Conservation (phyloP, 2,797 vertebrate species). For the Fistularia commersonii region DNA sequence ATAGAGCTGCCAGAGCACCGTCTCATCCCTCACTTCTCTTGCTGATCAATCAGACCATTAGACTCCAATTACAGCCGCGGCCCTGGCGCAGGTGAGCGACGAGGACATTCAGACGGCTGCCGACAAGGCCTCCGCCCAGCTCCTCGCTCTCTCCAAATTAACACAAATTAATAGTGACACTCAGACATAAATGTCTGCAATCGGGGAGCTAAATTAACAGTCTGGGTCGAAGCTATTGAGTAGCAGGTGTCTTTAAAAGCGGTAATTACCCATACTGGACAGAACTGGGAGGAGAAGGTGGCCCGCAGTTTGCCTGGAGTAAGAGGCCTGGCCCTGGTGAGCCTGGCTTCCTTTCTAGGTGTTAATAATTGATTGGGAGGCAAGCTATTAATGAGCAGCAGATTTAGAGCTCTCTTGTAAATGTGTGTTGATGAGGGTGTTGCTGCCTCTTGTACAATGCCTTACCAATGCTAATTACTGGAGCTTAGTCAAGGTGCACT, state of each 20-base stretch:
- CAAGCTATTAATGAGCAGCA: slow-evolving; percentile 77
- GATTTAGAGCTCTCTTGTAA: slow-evolving; percentile 73
- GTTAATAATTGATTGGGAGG: slow-evolving; percentile 84
- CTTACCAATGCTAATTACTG: slow-evolving; percentile 74
- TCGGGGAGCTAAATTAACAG: slow-evolving; percentile 75
- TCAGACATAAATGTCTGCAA: slow-evolving; percentile 81
- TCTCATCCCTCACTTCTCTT: slow-evolving; percentile 72
- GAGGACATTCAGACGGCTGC: slow-evolving; percentile 59
- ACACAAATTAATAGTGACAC: slow-evolving; percentile 85
- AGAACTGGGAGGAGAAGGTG: slow-evolving; percentile 57
- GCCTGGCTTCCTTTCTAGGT: slow-evolving; percentile 72
- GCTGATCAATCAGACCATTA: slow-evolving; percentile 85
- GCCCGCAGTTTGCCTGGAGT: slow-evolving; percentile 65
- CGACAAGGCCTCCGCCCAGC: slow-evolving; percentile 49
- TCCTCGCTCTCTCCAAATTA: slow-evolving; percentile 75
- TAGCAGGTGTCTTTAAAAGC: slow-evolving; percentile 82
- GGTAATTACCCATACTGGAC: slow-evolving; percentile 78
- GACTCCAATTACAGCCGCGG: slow-evolving; percentile 79
- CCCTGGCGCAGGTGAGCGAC: slow-evolving; percentile 78
- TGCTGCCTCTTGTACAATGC: slow-evolving; percentile 70
- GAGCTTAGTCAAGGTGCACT: slow-evolving; percentile 72
- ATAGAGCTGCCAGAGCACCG: slow-evolving; percentile 65
- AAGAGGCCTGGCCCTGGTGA: slow-evolving; percentile 61
- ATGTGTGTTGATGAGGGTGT: slow-evolving; percentile 74
- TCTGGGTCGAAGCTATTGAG: slow-evolving; percentile 81